Conservation (phyloP, 1,140 invertebrate genomes). For the Aleiodes sp. region DNA sequence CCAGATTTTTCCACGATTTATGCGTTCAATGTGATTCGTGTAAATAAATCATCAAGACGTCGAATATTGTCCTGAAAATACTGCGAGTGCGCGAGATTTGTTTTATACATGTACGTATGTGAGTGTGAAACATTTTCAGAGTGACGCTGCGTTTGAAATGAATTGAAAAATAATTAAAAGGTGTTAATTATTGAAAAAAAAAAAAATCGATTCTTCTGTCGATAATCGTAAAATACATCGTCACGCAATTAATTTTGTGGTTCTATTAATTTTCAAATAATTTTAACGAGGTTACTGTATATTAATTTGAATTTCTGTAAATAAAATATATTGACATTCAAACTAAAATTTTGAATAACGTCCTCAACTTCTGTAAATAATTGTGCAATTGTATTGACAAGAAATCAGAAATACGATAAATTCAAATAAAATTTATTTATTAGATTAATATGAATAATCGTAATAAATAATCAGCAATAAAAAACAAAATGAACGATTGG, state of each 20-base stretch:
- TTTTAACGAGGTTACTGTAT: not conserved
- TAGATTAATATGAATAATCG: slow-evolving; percentile 27
- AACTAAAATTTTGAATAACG: slow-evolving; percentile 53
- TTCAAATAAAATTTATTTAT: slow-evolving; percentile 30
- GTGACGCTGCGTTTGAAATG: too few relatives aligned
- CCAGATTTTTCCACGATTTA: too few relatives aligned
- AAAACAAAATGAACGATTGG: slow-evolving; percentile 21
- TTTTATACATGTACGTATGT: slow-evolving; percentile 23
- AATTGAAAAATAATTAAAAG: slow-evolving; percentile 44
- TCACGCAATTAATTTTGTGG: too few relatives aligned
- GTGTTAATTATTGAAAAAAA: too few relatives aligned
- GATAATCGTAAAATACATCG: too few relatives aligned
- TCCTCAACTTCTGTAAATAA: slow-evolving; percentile 65
- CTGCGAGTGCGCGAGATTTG: not conserved
- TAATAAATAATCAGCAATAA: slow-evolving; percentile 8
- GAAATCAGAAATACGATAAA: slow-evolving; percentile 28
- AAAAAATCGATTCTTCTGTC: too few relatives aligned
- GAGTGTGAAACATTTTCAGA: slow-evolving; percentile 33
- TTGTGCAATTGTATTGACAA: slow-evolving; percentile 65
- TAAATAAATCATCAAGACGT: not conserved
- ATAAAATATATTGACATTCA: slow-evolving; percentile 53
- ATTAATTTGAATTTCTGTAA: slow-evolving; percentile 21
- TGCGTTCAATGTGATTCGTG: not conserved
- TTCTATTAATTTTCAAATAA: too few relatives aligned
- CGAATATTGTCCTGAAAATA: not conserved